A percentile compares a stretch with the other conserved stretches of the same genome.
phyloP scores from a whole-genome alignment of 2,888 invertebrate genomes.

The Clostera curtula region DNA sequence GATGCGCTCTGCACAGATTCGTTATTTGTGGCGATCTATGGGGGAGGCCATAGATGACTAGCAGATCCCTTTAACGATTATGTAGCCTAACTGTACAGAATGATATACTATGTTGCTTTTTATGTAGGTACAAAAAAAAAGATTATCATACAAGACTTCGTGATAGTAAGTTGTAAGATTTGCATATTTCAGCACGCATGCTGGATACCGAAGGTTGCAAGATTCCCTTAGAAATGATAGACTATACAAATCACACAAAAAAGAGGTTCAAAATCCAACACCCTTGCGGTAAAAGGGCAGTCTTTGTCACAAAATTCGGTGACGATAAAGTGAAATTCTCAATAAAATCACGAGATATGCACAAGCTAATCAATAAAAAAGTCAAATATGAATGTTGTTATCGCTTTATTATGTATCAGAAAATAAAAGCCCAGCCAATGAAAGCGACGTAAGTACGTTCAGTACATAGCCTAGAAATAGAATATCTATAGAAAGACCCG shows the following conservation, averaged over 20 bases:
- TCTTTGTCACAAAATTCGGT: constrained; percentile 41
- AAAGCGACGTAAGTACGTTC: constrained; percentile 13
- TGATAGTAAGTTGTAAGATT: neutral
- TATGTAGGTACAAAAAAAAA: neutral
- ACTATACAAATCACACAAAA: constrained; percentile 28
- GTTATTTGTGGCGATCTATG: no score
- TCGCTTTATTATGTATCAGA: no score
- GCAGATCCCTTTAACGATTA: no score
- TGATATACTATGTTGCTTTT: constrained; percentile 3
- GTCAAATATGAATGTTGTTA: constrained; percentile 45
- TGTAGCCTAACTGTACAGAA: no score
- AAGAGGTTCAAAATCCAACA: constrained; percentile 14
- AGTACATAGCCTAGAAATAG: constrained; percentile 22
- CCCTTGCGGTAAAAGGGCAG: constrained; percentile 45
- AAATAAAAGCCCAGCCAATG: no score
- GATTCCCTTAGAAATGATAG: constrained; percentile 40
- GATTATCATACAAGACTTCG: constrained; percentile 2
- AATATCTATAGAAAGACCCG: no score
- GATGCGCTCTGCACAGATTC: no score
- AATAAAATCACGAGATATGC: constrained; percentile 35
- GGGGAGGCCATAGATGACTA: no score
- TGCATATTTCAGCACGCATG: constrained; percentile 33
- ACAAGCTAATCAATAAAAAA: constrained; percentile 31
- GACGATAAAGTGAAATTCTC: constrained; percentile 31
- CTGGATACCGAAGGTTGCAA: constrained; percentile 48